A percentile compares a stretch with the other conserved stretches of the same genome.
phyloP scores from a whole-genome alignment of 2,888 invertebrate species.

The Apantesis nais region DNA sequence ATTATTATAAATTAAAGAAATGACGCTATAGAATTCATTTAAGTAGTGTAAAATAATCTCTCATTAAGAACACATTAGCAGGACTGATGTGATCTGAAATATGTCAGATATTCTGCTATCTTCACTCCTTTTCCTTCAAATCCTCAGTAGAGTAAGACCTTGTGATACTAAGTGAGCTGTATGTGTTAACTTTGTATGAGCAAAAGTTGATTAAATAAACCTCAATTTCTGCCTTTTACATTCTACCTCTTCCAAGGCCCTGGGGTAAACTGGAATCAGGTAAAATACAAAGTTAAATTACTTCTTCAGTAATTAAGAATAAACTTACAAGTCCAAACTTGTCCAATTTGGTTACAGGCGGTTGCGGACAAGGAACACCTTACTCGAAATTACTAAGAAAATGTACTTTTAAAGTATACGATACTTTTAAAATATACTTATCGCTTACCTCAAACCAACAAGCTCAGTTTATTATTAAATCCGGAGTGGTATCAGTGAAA shows the following conservation, averaged over 20 bases:
- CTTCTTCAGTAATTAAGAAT: conserved; percentile 37
- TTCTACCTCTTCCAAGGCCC: not conserved
- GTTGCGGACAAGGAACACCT: conserved; percentile 3
- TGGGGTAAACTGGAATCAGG: too few relatives aligned
- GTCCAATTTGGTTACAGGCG: conserved; percentile 22
- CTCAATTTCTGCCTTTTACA: not conserved
- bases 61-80: too few relatives aligned
- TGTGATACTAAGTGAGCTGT: not conserved
- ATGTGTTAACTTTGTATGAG: too few relatives aligned
- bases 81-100: too few relatives aligned
- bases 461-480: conserved; percentile 19
- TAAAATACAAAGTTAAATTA: conserved; percentile 36
- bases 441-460: conserved; percentile 9
- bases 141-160: not conserved
- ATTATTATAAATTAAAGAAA: too few relatives aligned
- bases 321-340: conserved; percentile 28
- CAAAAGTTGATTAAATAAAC: not conserved
- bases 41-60: too few relatives aligned
- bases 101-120: not conserved
- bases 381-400: conserved; percentile 1
- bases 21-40: too few relatives aligned
- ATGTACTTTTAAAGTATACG: not conserved
- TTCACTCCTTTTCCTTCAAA: too few relatives aligned
- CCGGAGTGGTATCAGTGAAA: not conserved
- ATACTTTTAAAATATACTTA: conserved; percentile 5